Evolutionary conservation across 2,797 vertebrate genomes (phyloP).

Genomic region (Triplophysa yarkandensis): DNA sequence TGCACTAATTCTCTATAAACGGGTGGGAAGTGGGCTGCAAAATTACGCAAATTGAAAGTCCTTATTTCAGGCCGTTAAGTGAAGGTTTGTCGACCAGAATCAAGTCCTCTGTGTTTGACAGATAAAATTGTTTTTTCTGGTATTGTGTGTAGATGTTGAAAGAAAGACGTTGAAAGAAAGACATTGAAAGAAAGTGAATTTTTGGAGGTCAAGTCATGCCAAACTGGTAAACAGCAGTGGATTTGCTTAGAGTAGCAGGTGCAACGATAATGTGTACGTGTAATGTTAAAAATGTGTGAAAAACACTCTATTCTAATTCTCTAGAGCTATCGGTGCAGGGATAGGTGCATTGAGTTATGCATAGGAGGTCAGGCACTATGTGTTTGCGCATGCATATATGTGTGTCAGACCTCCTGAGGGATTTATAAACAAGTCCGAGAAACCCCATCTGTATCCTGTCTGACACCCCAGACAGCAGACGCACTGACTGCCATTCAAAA

Average conservation of each 20-base stretch:
- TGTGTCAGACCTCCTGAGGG: slow-evolving; percentile 37
- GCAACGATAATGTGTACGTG: slow-evolving; percentile 1
- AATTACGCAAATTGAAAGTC: slow-evolving; percentile 22
- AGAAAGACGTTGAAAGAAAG: too few relatives aligned
- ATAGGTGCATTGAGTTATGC: not conserved
- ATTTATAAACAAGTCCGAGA: slow-evolving; percentile 46
- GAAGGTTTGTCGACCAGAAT: not conserved
- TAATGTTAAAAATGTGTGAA: not conserved
- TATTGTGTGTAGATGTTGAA: too few relatives aligned
- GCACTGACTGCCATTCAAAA: slow-evolving; percentile 15
- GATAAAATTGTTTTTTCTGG: not conserved
- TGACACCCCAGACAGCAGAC: slow-evolving; percentile 42
- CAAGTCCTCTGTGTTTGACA: not conserved
- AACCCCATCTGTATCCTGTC: slow-evolving; percentile 59
- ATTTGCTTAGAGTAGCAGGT: slow-evolving; percentile 25
- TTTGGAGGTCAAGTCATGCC: not conserved
- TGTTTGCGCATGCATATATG: not conserved
- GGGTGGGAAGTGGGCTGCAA: slow-evolving; percentile 26
- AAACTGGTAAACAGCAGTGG: slow-evolving; percentile 12
- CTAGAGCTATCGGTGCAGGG: slow-evolving; percentile 18
- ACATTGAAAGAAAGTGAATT: slow-evolving; percentile 9
- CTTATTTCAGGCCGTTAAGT: not conserved
- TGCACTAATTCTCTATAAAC: slow-evolving; percentile 30
- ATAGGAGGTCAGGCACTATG: not conserved
- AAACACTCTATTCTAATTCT: slow-evolving; percentile 22